Base-by-base conservation (phyloP, 2,113 vertebrate genomes). In the Coregonus clupeaformis region DNA sequence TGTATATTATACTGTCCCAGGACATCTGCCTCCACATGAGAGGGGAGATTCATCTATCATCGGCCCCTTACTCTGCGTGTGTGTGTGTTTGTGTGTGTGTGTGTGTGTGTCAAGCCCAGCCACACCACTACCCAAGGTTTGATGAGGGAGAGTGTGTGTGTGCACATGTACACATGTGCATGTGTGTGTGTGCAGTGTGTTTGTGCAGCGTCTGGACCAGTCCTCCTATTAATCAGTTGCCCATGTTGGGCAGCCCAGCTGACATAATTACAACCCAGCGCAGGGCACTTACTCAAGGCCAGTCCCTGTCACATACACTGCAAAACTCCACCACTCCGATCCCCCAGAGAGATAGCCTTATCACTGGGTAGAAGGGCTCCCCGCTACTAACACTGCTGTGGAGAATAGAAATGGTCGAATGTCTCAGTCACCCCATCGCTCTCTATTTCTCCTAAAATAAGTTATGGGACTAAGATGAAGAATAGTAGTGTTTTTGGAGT, bases 1-100 rank as follows among this genome's bases (percentile, higher is more conserved):
- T 94, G 94, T 95, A 94, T 94, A 95, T 95, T 95, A 94, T 95
- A 90, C 92, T 94, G 93, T 95, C 94, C 94, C 85, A 91, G 94
- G 95, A 92, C 94, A 96, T 95, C 94, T 95, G 94, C 94, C 94
- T 94, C 93, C 93, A 94, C 92, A 93, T 93, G 91, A 94, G 90
- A 91, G 92, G 91, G 93, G 92, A 91, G 92, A 94, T 94, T 94
- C 94, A 94, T 96, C 94, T 92, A 95, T 95, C 94, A 94, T 86
- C 87, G 5, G 57, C 57, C 57, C 57, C 49, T 52, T 93, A 82
- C 88, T 86, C 79, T 89, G 86, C 91, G 47, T 60, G 57, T 63
- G 45, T 59, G 71, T 20, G n/a, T 27, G 66, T 73, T 57, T 74
- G 45, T 71, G 49, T 74, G 59, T 69, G 29, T 69, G 52, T 76